These are phyloP conservation scores for Tachuris rubrigastra DNA, from an alignment of 2,113 vertebrate species.

Conservation along the genomic window DNA sequence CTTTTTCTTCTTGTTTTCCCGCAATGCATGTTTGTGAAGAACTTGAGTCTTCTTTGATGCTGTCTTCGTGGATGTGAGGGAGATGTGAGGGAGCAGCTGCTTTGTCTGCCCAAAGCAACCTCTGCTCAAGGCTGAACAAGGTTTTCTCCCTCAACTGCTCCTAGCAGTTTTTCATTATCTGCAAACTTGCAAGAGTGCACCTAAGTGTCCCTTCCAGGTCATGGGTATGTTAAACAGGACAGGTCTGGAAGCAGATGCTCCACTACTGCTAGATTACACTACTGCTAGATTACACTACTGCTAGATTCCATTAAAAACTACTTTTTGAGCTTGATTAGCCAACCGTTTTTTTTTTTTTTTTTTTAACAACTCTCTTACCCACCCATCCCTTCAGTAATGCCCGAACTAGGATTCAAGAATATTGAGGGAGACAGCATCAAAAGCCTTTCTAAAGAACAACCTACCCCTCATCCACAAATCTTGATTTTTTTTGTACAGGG, in stretches of 20 bases:
- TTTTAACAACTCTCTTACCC: background rate
- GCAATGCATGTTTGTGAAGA: background rate
- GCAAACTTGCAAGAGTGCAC: background rate
- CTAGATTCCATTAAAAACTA: rapidly evolving
- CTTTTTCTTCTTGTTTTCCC: background rate
- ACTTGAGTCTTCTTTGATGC: background rate
- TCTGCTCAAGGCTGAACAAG: background rate
- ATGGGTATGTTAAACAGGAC: background rate
- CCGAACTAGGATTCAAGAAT: background rate
- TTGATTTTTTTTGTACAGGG: background rate
- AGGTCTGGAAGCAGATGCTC: background rate
- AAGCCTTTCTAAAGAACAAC: background rate
- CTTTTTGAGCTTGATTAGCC: background rate
- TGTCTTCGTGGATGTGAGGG: background rate
- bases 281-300: rapidly evolving
- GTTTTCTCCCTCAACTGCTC: background rate
- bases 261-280: rapidly evolving
- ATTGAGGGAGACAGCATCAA: background rate
- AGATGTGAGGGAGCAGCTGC: background rate
- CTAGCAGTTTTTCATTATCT: background rate
- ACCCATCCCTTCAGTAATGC: background rate
- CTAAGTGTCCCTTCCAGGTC: background rate
- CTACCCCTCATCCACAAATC: background rate
- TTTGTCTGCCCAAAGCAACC: background rate
- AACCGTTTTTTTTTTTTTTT: background rate